Conservation (phyloP, 30 jellyfish, hydroid and myxozoan genomes). For the Calvadosia cruxmelitensis region DNA sequence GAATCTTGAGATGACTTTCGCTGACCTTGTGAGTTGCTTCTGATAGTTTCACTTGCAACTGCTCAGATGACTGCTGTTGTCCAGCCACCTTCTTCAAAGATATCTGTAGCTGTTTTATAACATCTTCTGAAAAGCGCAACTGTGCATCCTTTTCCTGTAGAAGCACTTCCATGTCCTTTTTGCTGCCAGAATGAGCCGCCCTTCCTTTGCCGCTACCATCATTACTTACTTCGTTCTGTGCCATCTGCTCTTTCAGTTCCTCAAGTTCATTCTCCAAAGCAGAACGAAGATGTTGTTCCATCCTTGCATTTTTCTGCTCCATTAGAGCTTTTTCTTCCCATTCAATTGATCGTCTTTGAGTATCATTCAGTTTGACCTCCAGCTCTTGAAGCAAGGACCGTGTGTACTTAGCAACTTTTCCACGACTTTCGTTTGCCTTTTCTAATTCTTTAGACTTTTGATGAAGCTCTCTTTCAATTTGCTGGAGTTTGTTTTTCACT, state of each 20-base stretch:
- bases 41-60: conserved; percentile 68
- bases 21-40: conserved; percentile 97
- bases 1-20: conserved; percentile 91
- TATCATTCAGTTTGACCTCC: conserved; percentile 71
- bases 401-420: conserved; percentile 95
- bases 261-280: conserved; percentile 52
- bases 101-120: conserved; percentile 46
- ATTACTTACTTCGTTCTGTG: conserved; percentile 56
- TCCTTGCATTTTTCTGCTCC: conserved; percentile 47
- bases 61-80: conserved; percentile 67
- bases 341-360: conserved; percentile 57
- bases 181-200: conserved; percentile 49
- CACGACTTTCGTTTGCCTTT: conserved; percentile 96
- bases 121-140: conserved; percentile 51
- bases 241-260: conserved; percentile 6
- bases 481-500: conserved; percentile 63
- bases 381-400: conserved; percentile 90
- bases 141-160: conserved; percentile 78
- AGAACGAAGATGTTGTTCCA: conserved; percentile 69
- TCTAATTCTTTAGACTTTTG: conserved; percentile 88
- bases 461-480: conserved; percentile 76
- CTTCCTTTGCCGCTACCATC: conserved; percentile 45
- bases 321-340: conserved; percentile 54
- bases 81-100: conserved; percentile 53
- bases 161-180: conserved; percentile 84